These are phyloP conservation scores for Melanophora roralis DNA, from an alignment of 2,888 invertebrate genomes.

Conservation along the genomic window DNA sequence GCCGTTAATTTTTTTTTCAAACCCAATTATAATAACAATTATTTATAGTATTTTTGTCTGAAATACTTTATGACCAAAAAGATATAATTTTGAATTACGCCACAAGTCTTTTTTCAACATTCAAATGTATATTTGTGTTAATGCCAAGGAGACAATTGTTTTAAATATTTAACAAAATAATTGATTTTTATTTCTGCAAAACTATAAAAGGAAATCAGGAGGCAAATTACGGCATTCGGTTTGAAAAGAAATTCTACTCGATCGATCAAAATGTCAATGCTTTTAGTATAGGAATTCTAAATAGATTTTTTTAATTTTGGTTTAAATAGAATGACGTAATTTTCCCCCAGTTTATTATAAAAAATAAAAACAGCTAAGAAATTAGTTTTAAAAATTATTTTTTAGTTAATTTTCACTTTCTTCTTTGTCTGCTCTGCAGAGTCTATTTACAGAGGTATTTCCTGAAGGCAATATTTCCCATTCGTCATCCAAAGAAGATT, in stretches of 20 bases:
- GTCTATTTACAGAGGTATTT: background rate
- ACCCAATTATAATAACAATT: constrained; percentile 55
- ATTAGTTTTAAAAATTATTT: background rate
- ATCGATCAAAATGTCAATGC: too few species aligned
- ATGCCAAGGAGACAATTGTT: too few species aligned
- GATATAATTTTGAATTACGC: constrained; percentile 5
- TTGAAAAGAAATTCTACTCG: too few species aligned
- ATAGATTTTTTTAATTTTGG: too few species aligned
- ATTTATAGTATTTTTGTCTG: constrained; percentile 48
- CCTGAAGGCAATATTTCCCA: background rate
- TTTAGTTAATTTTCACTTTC: background rate
- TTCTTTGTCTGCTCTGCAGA: background rate
- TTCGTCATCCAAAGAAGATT: background rate
- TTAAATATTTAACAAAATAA: constrained; percentile 9
- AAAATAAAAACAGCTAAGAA: background rate
- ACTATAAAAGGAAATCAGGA: too few species aligned
- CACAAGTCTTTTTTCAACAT: too few species aligned
- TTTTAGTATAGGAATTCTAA: too few species aligned
- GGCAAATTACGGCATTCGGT: too few species aligned
- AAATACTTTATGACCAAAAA: constrained; percentile 18
- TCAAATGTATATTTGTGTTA: too few species aligned
- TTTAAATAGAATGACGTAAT: too few species aligned
- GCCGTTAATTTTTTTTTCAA: constrained; percentile 20
- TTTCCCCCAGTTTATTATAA: too few species aligned
- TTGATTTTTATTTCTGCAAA: background rate